phyloP scores from a whole-genome alignment of 1,140 invertebrate genomes.

The Tyrophagus putrescentiae region DNA sequence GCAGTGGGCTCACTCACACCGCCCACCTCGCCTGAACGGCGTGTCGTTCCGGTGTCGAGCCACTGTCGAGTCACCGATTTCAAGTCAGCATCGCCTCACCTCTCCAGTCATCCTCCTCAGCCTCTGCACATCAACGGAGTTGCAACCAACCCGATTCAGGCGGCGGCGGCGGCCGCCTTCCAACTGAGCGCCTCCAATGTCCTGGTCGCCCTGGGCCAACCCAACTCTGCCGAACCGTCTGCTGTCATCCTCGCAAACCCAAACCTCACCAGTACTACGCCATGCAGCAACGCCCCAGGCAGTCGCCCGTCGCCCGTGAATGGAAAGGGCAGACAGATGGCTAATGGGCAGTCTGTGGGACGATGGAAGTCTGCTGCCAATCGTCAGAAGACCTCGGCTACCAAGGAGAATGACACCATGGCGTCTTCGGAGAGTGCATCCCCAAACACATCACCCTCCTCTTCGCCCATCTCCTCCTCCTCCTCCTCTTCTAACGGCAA shows the following conservation, averaged over 20 bases:
- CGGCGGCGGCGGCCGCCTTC: no score
- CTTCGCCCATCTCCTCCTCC: not conserved
- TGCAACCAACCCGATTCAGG: not conserved
- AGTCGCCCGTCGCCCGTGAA: not conserved
- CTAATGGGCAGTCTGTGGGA: no score
- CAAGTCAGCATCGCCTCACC: not conserved
- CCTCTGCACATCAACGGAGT: not conserved
- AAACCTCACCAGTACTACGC: not conserved
- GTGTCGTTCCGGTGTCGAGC: not conserved
- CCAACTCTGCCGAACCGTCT: no score
- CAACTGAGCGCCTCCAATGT: no score
- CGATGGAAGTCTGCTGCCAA: no score
- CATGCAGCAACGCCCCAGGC: not conserved
- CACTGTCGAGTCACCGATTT: not conserved
- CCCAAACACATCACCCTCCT: not conserved
- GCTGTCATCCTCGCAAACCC: no score
- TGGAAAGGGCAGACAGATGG: not conserved
- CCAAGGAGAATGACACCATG: not conserved
- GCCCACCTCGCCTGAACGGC: slow-evolving; percentile 11
- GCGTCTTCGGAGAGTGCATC: not conserved
- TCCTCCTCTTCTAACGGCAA: not conserved
- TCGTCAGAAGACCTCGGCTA: no score
- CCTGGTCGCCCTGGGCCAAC: no score
- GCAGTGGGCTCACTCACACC: slow-evolving; percentile 2
- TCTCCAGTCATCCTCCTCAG: not conserved